A percentile compares a stretch with the other conserved stretches of the same genome.
Evolutionary conservation across 2,797 vertebrate genomes (phyloP).

Genomic region (Spea hammondii): DNA sequence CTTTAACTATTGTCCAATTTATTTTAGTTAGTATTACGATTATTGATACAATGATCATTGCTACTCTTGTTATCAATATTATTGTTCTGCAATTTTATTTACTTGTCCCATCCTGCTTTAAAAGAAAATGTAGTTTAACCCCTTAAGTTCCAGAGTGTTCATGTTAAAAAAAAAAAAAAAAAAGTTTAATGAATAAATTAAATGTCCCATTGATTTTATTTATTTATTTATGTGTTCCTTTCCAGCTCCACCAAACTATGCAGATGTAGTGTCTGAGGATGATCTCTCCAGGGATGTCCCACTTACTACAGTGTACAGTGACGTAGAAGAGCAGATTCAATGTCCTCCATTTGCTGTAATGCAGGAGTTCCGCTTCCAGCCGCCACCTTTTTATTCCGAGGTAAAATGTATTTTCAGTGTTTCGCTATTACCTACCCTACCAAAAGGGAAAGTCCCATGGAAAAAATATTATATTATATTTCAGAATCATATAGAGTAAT

Average conservation of each 20-base stretch:
- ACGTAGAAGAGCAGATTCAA: constrained; percentile 64
- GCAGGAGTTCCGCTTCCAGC: constrained; percentile 77
- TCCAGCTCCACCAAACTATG: constrained; percentile 78
- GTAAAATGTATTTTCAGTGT: constrained; percentile 57
- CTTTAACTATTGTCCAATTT: too few relatives aligned
- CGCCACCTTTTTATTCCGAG: constrained; percentile 79
- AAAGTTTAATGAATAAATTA: not conserved
- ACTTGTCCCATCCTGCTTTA: too few relatives aligned
- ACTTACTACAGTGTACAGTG: constrained; percentile 57
- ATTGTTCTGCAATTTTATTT: too few relatives aligned
- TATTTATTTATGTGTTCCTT: constrained; percentile 19
- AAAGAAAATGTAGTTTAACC: too few relatives aligned
- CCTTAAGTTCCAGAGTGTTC: too few relatives aligned
- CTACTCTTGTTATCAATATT: too few relatives aligned
- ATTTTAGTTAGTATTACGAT: too few relatives aligned
- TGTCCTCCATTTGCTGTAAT: constrained; percentile 70
- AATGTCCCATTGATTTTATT: not conserved
- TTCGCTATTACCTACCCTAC: not conserved
- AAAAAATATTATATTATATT: not conserved
- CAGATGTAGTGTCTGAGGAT: constrained; percentile 75
- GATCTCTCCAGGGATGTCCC: constrained; percentile 67
- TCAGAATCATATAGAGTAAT: too few relatives aligned
- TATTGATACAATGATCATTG: too few relatives aligned
- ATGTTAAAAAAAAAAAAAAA: too few relatives aligned
- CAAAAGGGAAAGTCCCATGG: not conserved